Conservation (phyloP, 2,113 vertebrate species). For the Pithys albifrons region DNA sequence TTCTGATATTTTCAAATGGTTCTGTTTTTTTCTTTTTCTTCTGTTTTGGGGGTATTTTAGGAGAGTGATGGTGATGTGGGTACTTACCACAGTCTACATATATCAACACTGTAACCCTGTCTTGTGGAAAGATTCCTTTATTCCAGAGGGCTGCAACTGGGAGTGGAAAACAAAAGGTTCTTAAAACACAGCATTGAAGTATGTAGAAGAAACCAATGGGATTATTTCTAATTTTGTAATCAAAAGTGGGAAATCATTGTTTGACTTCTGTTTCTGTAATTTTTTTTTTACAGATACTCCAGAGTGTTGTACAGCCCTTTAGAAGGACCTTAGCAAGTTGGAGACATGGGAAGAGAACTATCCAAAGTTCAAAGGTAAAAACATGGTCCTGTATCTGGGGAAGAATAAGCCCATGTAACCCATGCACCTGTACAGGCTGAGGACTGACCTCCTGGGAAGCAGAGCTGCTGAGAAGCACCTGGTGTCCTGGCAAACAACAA, state of each 20-base stretch:
- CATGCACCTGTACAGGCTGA: too few species aligned
- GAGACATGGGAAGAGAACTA: background rate
- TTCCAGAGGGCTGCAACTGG: background rate
- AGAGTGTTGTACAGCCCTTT: accelerated
- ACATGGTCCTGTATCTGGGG: background rate
- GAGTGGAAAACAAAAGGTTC: background rate
- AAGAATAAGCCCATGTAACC: background rate
- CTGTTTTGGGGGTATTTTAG: background rate
- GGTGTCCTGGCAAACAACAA: background rate
- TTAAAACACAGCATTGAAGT: too few species aligned
- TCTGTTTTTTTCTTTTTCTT: background rate
- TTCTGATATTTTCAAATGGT: background rate
- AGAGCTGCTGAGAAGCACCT: background rate
- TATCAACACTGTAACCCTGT: background rate
- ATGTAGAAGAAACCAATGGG: too few species aligned
- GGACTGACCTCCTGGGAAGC: background rate
- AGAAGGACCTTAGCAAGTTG: background rate
- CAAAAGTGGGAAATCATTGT: too few species aligned
- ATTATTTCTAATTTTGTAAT: too few species aligned
- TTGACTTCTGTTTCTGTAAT: background rate
- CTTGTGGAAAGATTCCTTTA: background rate
- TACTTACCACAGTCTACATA: background rate
- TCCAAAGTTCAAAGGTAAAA: background rate
- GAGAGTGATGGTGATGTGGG: accelerated
- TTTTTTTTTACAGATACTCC: background rate